Evolutionary conservation across 1,140 invertebrate genomes (phyloP), one percentile per base, ranked within the genome.

Genomic region (Drosophila nigromelanica): DNA sequence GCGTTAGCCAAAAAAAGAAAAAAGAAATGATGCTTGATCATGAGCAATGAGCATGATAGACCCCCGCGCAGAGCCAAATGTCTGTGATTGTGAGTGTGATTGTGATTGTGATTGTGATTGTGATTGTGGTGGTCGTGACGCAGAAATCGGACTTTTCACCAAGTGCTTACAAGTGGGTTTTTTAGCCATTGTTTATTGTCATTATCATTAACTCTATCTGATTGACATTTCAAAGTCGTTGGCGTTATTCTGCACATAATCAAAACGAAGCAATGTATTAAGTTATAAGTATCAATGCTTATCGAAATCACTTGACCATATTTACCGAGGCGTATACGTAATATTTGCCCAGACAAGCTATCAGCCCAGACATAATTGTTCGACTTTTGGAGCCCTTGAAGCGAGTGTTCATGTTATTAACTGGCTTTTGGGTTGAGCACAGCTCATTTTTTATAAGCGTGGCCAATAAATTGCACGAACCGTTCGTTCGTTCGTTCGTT

Each of bases 151-250:
- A 55, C 27, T 40, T 12, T 27, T 12, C 27, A 43, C 11, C 48
- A 42, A 24, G 11, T 47, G 15, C 40, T 12, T 14, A 40, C 15
- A 35, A 56, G 50, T 63, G 50, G 18, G 1, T 18, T 1, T 18
- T 18, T 18, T 24, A n/a, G n/a, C n/a, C n/a, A n/a, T 24, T 24
- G 40, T 39, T 3, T 33, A 11, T 42, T 35, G 59, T 2, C 60
- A 15, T 70, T 70, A 61, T 73, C 64, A 69, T 48, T 61, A 69
- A 35, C 50, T 50, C 21, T 18, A 62, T 50, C 56, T 69, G 71
- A 69, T 73, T 43, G 71, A 50, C 56, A 69, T 62, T 62, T 73
- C 71, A 73, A 73, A 73, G 71, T 73, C 71, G 40, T 48, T 27
- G 11, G 50, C 14, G 27, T 66, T 66, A 58, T 4, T 7, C 4